phyloP scores from a whole-genome alignment of 2,113 vertebrate genomes.

The Helogale parvula region DNA sequence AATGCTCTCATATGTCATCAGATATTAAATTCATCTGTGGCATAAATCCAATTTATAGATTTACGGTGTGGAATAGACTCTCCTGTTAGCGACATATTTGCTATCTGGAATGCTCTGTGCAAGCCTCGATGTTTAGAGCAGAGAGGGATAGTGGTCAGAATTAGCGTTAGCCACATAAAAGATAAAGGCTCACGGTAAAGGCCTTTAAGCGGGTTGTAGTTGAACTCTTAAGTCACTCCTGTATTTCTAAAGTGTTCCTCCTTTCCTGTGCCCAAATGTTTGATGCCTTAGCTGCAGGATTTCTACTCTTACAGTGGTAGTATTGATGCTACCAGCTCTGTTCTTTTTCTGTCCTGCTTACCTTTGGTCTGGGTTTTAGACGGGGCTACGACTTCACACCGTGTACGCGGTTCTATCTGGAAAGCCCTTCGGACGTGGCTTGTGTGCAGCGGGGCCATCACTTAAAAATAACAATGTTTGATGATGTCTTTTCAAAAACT shows the following conservation, averaged over 20 bases:
- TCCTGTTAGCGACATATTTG: background rate
- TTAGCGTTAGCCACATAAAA: background rate
- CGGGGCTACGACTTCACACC: fast-evolving
- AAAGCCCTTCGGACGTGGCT: background rate
- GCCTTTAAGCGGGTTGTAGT: background rate
- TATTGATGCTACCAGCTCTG: background rate
- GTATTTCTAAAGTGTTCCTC: background rate
- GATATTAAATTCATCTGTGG: background rate
- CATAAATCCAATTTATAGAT: background rate
- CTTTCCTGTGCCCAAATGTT: background rate
- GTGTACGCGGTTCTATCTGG: background rate
- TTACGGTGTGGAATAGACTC: background rate
- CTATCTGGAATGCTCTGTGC: background rate
- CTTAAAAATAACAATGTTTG: background rate
- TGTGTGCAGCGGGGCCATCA: background rate
- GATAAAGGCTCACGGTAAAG: background rate
- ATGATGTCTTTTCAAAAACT: background rate
- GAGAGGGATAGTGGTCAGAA: background rate
- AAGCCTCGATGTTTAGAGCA: background rate
- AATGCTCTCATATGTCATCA: background rate
- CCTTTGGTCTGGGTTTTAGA: background rate
- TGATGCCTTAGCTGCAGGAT: background rate
- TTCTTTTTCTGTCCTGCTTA: background rate
- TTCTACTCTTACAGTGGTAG: background rate
- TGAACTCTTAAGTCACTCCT: background rate